These are phyloP conservation scores for Drosophila fungiperda DNA, from an alignment of 2,888 invertebrate genomes.

Conservation along the genomic window DNA sequence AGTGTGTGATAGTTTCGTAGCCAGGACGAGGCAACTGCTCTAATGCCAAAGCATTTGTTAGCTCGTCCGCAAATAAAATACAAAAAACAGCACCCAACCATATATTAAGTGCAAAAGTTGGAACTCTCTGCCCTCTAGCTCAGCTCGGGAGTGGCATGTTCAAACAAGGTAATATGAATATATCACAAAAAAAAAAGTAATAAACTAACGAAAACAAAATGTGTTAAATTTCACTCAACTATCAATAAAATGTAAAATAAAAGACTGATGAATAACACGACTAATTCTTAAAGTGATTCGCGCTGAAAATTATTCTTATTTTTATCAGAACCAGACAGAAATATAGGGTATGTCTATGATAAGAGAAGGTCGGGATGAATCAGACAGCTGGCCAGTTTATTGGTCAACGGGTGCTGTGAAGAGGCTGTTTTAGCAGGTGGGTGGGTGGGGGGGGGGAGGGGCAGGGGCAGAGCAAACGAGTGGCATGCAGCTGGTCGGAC, in stretches of 20 bases:
- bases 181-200: too few relatives aligned
- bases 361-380: background rate
- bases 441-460: background rate
- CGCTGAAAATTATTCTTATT: background rate
- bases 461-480: background rate
- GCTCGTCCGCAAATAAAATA: conserved; percentile 7
- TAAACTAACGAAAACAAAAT: background rate
- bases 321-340: background rate
- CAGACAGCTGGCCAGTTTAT: conserved; percentile 7
- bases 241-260: background rate
- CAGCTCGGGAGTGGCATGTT: background rate
- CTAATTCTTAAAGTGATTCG: background rate
- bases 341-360: background rate
- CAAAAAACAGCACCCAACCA: conserved; percentile 13
- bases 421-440: background rate
- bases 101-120: conserved; percentile 17
- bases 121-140: conserved; percentile 27
- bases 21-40: conserved; percentile 20
- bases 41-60: conserved; percentile 24
- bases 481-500: conserved; percentile 46
- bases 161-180: background rate
- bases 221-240: background rate
- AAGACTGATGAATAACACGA: background rate
- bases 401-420: conserved; percentile 6
- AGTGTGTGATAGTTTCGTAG: conserved; percentile 38